phyloP scores from a whole-genome alignment of 2,888 invertebrate species.

The Tortrix viridana region DNA sequence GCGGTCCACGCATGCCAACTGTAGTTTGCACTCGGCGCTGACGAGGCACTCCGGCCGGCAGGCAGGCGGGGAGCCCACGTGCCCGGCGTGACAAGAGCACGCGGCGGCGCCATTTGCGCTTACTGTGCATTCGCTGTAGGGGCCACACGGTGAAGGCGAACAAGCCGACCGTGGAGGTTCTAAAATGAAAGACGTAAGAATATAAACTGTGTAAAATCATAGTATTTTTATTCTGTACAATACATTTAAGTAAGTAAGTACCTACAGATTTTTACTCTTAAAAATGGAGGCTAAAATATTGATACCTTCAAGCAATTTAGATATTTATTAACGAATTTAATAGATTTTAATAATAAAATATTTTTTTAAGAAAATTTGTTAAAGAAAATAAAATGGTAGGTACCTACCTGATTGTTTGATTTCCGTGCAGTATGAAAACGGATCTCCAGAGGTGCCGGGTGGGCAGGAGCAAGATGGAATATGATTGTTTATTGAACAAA shows the following conservation, averaged over 20 bases:
- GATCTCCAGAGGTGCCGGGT: slow-evolving; percentile 88
- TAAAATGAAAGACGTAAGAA: slow-evolving; percentile 27
- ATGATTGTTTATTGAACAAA: slow-evolving; percentile 90
- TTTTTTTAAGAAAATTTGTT: not conserved
- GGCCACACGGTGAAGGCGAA: slow-evolving; percentile 91
- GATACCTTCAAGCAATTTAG: too few relatives aligned
- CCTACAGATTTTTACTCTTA: too few relatives aligned
- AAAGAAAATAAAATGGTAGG: not conserved
- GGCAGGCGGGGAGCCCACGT: slow-evolving; percentile 89
- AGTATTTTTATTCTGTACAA: too few relatives aligned
- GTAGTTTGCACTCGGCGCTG: slow-evolving; percentile 88
- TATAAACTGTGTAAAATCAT: not conserved
- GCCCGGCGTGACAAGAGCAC: slow-evolving; percentile 89
- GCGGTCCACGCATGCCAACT: slow-evolving; percentile 88
- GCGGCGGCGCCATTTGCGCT: slow-evolving; percentile 82
- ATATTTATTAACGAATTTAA: too few relatives aligned
- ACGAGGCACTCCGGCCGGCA: slow-evolving; percentile 91
- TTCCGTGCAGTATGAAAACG: slow-evolving; percentile 82
- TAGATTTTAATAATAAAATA: not conserved
- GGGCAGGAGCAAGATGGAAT: slow-evolving; percentile 89
- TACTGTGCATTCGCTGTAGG: slow-evolving; percentile 87
- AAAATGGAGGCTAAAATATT: too few relatives aligned
- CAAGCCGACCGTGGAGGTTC: slow-evolving; percentile 78
- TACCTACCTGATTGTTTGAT: slow-evolving; percentile 63
- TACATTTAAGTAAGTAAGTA: not conserved